Evolutionary conservation across 2,888 invertebrate species (phyloP), one percentile per base, ranked within the genome.

Genomic region (Therioaphis trifolii): DNA sequence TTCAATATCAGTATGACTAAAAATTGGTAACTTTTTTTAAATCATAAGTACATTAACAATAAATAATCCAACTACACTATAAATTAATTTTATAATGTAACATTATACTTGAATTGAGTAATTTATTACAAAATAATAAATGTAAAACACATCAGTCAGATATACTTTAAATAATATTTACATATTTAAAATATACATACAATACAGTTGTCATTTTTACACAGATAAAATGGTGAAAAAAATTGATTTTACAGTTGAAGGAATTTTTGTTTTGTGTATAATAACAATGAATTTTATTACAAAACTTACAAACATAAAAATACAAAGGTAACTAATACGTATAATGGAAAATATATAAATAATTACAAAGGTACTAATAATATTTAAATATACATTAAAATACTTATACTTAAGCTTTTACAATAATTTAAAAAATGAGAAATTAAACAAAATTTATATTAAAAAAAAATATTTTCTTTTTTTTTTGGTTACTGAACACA

Each of bases 241-340:
- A 63, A n/a, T 1, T n/a, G n/a, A 24, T 24, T 14, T 14, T 29
- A n/a, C 21, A 21, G 4, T 35, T 40, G 9, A 24, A 40, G 21
- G 4, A 7, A 40, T 55, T 7, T 9, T 24, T 27, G 7, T 76
- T 43, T n/a, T 21, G 24, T 21, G 24, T 78, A 52, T 55, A 43
- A 12, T 79, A 55, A 79, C 68, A 69, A 43, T 69, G 7, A 12
- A 14, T 55, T 55, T 40, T 52, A 69, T 52, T 55, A 69, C 27
- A 79, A 24, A 68, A 79, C 69, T 55, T 79, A 27, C 40, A 24
- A 68, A 79, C 69, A 69, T 79, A 27, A 55, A 69, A 69, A 24
- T 55, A 69, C 24, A 79, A 27, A 69, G 69, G 78, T 79, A 79
- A 79, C 69, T 24, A 69, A 69, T 15, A 79, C 55, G 24, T 35